A percentile compares a stretch with the other conserved stretches of the same genome.
Conservation (phyloP, 2,888 invertebrate species). For the Melanophora roralis region DNA sequence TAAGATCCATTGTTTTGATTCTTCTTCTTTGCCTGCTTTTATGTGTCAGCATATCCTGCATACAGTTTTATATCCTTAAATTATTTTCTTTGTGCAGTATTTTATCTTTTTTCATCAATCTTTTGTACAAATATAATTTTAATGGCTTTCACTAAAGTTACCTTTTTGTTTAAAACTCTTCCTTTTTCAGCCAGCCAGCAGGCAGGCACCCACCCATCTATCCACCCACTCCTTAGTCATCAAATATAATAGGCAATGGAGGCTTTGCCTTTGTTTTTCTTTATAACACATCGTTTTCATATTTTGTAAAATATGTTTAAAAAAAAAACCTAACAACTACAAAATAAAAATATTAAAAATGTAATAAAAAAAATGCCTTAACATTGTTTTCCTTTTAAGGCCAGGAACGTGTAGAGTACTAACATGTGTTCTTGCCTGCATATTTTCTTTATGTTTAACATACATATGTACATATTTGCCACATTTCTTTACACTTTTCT, state of each 20-base stretch:
- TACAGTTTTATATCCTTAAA: constrained; percentile 31
- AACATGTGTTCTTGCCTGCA: constrained; percentile 35
- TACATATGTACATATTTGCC: constrained; percentile 10
- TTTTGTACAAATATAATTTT: constrained; percentile 44
- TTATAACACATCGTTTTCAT: constrained; percentile 40
- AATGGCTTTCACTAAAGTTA: constrained; percentile 21
- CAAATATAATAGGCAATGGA: constrained; percentile 18
- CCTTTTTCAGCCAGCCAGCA: not conserved
- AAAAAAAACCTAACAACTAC: not conserved
- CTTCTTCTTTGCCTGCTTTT: too few species aligned
- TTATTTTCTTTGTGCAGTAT: constrained; percentile 20
- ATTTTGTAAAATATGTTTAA: constrained; percentile 35
- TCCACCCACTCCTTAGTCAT: not conserved
- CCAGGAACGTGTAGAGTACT: constrained; percentile 17
- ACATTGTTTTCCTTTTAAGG: constrained; percentile 60
- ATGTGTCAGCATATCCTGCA: constrained; percentile 19
- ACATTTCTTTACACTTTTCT: constrained; percentile 9
- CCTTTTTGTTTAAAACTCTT: not conserved
- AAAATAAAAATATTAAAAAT: constrained; percentile 19
- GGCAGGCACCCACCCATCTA: not conserved
- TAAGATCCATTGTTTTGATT: not conserved
- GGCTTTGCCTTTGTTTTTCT: not conserved
- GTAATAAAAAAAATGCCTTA: constrained; percentile 45
- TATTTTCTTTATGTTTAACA: constrained; percentile 25
- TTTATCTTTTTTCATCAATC: constrained; percentile 46